phyloP scores from a whole-genome alignment of 1,140 invertebrate genomes.

The Belonocnema kinseyi region DNA sequence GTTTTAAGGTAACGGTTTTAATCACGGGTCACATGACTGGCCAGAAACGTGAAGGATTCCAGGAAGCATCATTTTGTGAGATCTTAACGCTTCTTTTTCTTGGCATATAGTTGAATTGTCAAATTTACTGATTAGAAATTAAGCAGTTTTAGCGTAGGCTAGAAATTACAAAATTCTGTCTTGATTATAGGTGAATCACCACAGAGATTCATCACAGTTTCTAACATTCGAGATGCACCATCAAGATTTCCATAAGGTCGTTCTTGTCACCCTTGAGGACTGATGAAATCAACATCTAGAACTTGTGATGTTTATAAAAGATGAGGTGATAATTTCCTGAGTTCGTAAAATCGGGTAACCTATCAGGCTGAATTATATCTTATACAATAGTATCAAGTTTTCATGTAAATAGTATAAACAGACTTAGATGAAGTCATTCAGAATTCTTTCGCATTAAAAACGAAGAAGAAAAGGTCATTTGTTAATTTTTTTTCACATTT shows the following conservation, averaged over 20 bases:
- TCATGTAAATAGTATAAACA: not conserved
- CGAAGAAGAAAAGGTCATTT: no score
- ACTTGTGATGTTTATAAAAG: slow-evolving; percentile 50
- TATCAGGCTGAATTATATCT: slow-evolving; percentile 35
- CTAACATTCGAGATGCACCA: slow-evolving; percentile 52
- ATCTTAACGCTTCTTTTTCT: slow-evolving; percentile 1
- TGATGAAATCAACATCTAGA: slow-evolving; percentile 54
- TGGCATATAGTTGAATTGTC: slow-evolving; percentile 36
- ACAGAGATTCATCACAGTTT: slow-evolving; percentile 50
- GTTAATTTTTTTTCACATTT: no score
- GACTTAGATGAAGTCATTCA: not conserved
- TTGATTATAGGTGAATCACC: slow-evolving; percentile 51
- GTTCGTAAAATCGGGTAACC: slow-evolving; percentile 37
- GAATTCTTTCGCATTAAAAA: not conserved
- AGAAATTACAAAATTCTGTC: not conserved
- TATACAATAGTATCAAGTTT: slow-evolving; percentile 33
- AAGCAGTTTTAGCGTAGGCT: not conserved
- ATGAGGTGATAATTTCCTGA: slow-evolving; percentile 58
- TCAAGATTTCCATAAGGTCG: slow-evolving; percentile 56
- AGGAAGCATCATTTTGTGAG: slow-evolving; percentile 27
- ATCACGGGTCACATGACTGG: slow-evolving; percentile 14
- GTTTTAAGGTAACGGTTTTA: slow-evolving; percentile 8
- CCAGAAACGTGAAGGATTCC: slow-evolving; percentile 23
- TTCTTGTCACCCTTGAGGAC: slow-evolving; percentile 58
- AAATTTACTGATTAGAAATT: not conserved